phyloP scores from a whole-genome alignment of 92 coral and sea anemone species.

The Plumapathes pennacea region DNA sequence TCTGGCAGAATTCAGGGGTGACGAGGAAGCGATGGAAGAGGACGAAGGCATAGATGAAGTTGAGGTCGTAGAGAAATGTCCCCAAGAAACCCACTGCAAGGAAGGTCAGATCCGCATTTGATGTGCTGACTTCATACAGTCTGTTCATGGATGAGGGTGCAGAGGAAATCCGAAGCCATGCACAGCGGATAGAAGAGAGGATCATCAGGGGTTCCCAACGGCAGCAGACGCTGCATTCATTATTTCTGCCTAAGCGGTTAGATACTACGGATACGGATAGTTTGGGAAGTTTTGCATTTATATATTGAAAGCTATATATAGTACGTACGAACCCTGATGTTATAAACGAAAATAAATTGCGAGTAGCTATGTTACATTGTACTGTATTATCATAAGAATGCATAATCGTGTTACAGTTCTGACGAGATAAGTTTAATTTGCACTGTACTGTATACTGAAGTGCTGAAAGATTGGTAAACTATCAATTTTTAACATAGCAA shows the following conservation, averaged over 20 bases:
- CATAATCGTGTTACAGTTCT: too few relatives aligned
- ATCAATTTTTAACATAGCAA: too few relatives aligned
- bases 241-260: conserved; percentile 36
- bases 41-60: conserved; percentile 32
- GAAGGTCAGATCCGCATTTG: conserved; percentile 39
- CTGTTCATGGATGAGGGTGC: conserved; percentile 40
- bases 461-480: too few relatives aligned
- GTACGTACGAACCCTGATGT: too few relatives aligned
- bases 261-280: too few relatives aligned
- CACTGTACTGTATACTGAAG: too few relatives aligned
- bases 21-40: conserved; percentile 43
- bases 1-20: conserved; percentile 40
- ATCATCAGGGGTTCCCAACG: conserved; percentile 49
- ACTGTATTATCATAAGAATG: too few relatives aligned
- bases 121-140: conserved; percentile 58
- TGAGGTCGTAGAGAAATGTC: conserved; percentile 55
- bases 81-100: conserved; percentile 44
- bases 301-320: too few relatives aligned
- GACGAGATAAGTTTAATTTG: too few relatives aligned
- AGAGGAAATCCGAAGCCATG: conserved; percentile 58
- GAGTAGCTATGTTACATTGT: too few relatives aligned
- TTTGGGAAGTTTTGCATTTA: too few relatives aligned
- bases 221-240: conserved; percentile 55
- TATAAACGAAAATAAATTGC: too few relatives aligned
- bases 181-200: conserved; percentile 38